These are phyloP conservation scores for Eulacestoma nigropectus DNA, from an alignment of 2,113 vertebrate genomes.

Conservation along the genomic window DNA sequence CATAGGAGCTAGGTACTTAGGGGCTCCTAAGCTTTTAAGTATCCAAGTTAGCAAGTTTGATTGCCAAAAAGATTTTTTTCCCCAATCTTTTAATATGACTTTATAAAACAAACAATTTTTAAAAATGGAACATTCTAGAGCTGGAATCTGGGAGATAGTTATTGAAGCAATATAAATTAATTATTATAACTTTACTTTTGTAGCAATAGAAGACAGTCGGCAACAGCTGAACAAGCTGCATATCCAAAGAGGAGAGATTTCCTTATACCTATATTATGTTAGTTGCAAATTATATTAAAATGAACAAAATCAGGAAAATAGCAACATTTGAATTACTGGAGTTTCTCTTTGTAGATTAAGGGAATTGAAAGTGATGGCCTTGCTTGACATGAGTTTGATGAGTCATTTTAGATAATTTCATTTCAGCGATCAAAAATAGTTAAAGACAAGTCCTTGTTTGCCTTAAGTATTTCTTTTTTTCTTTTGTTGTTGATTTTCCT, in stretches of 20 bases:
- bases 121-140: neutral
- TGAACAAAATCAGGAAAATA: neutral
- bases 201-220: neutral
- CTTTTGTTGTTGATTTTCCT: neutral
- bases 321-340: conserved; percentile 3
- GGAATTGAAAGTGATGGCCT: conserved; percentile 26
- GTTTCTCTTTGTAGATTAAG: conserved; percentile 34
- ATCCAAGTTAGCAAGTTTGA: neutral
- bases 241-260: neutral
- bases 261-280: neutral
- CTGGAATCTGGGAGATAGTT: neutral
- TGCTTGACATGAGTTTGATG: conserved; percentile 32
- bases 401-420: neutral
- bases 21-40: neutral
- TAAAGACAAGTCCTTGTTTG: neutral
- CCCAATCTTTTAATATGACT: neutral
- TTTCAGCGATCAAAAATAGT: conserved; percentile 20
- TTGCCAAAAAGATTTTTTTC: neutral
- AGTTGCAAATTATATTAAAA: neutral
- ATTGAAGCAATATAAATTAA: too few species aligned
- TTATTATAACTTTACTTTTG: neutral
- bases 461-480: neutral
- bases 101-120: neutral
- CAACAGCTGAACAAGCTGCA: neutral
- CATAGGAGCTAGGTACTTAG: neutral